Evolutionary conservation across 2,888 invertebrate genomes (phyloP).

Genomic region (Deilephila porcellus): DNA sequence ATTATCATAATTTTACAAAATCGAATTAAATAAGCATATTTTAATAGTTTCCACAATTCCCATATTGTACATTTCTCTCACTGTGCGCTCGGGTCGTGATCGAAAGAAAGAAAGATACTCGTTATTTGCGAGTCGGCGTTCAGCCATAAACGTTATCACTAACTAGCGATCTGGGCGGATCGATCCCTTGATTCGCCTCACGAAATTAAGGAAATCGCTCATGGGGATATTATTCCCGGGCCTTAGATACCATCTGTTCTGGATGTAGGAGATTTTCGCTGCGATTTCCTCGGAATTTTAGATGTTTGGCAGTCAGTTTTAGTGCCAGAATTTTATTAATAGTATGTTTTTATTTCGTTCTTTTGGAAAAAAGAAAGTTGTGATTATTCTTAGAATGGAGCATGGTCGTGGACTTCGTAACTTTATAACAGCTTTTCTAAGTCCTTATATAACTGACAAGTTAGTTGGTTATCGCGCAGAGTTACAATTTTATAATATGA

Average conservation of each 20-base stretch:
- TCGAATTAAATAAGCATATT: no score
- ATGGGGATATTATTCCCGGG: slow-evolving; percentile 81
- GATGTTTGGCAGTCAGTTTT: slow-evolving; percentile 44
- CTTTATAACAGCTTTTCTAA: no score
- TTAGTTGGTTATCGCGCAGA: no score
- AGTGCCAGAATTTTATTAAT: slow-evolving; percentile 37
- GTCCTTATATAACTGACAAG: no score
- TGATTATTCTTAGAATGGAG: no score
- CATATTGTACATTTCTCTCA: slow-evolving; percentile 25
- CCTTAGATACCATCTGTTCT: slow-evolving; percentile 66
- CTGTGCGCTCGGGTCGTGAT: slow-evolving; percentile 66
- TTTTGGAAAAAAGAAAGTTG: no score
- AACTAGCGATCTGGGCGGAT: slow-evolving; percentile 81
- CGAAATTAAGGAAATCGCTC: slow-evolving; percentile 85
- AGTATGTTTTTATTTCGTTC: neutral
- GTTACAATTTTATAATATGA: no score
- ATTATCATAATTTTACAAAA: no score
- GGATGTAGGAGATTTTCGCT: slow-evolving; percentile 66
- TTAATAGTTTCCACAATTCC: neutral
- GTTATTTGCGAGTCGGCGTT: slow-evolving; percentile 72
- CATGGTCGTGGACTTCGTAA: no score
- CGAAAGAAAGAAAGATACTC: slow-evolving; percentile 74
- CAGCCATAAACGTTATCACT: slow-evolving; percentile 80
- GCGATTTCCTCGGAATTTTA: slow-evolving; percentile 59
- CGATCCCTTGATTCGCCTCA: slow-evolving; percentile 81